phyloP scores from a whole-genome alignment of 2,797 vertebrate species.

The Eurystomus glaucurus region DNA sequence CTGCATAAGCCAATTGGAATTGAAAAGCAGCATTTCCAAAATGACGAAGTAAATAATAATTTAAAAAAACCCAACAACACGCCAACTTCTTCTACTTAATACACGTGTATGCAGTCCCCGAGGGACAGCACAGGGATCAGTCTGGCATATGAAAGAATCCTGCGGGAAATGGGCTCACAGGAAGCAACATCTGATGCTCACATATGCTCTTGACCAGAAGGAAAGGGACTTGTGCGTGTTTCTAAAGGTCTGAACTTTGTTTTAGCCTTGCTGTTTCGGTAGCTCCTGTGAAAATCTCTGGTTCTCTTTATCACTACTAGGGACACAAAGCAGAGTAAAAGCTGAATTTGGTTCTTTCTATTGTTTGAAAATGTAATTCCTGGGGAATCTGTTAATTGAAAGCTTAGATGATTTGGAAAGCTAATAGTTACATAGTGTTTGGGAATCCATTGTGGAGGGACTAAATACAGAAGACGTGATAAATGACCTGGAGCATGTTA shows the following conservation, averaged over 20 bases:
- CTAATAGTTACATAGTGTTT: neutral
- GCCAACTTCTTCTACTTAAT: neutral
- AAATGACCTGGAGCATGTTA: neutral
- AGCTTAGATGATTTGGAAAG: neutral
- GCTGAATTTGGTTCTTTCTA: neutral
- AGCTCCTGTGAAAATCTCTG: neutral
- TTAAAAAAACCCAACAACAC: too few relatives aligned
- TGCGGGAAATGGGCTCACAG: neutral
- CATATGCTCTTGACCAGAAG: neutral
- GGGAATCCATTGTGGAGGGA: neutral
- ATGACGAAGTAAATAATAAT: neutral
- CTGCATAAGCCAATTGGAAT: neutral
- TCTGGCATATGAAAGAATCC: neutral
- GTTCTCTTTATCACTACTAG: neutral
- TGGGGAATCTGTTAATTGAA: neutral
- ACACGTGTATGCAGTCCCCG: neutral
- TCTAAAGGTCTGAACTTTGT: neutral
- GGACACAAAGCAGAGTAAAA: neutral
- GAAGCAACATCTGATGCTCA: neutral
- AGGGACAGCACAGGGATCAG: neutral
- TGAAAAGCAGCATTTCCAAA: neutral
- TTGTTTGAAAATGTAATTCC: neutral
- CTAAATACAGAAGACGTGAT: neutral
- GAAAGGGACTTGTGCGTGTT: neutral
- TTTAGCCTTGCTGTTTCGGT: neutral